These are phyloP conservation scores for Flexamia atlantica DNA, from an alignment of 2,888 invertebrate genomes.

Conservation along the genomic window DNA sequence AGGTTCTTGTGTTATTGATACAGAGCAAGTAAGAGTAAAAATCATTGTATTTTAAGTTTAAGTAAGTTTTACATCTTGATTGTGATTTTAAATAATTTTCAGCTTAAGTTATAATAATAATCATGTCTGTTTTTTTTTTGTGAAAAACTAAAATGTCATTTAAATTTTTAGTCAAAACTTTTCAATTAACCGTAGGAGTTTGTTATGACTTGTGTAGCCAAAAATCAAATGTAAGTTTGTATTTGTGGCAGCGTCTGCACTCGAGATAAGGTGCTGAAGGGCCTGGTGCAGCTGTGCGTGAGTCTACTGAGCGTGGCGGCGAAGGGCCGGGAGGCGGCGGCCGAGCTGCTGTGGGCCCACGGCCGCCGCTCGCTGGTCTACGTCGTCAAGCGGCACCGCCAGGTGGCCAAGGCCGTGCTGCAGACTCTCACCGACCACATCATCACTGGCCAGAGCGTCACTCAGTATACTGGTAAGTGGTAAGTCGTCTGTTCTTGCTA, in stretches of 20 bases:
- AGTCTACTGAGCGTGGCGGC: constrained; percentile 74
- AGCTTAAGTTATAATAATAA: too few relatives aligned
- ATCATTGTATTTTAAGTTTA: too few relatives aligned
- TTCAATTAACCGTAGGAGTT: too few relatives aligned
- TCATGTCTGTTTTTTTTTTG: too few relatives aligned
- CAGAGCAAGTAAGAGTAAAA: constrained; percentile 75
- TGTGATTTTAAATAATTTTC: too few relatives aligned
- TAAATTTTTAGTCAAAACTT: too few relatives aligned
- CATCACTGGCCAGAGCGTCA: constrained; percentile 77
- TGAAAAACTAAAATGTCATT: too few relatives aligned
- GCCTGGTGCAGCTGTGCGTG: constrained; percentile 77
- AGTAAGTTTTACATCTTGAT: too few relatives aligned
- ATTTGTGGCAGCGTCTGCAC: constrained; percentile 75
- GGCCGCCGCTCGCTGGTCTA: constrained; percentile 79
- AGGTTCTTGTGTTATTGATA: constrained; percentile 75
- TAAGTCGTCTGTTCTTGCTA: too few relatives aligned
- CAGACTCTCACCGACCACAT: constrained; percentile 79
- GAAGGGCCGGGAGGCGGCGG: constrained; percentile 73
- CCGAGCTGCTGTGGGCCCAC: constrained; percentile 75
- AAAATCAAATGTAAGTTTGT: not conserved
- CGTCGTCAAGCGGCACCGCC: constrained; percentile 78
- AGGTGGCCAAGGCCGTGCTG: constrained; percentile 76
- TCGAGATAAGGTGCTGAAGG: constrained; percentile 76
- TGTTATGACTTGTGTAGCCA: too few relatives aligned
- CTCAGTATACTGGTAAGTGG: constrained; percentile 79